Evolutionary conservation across 1,140 invertebrate genomes (phyloP).

Genomic region (Aradophagus sp.): DNA sequence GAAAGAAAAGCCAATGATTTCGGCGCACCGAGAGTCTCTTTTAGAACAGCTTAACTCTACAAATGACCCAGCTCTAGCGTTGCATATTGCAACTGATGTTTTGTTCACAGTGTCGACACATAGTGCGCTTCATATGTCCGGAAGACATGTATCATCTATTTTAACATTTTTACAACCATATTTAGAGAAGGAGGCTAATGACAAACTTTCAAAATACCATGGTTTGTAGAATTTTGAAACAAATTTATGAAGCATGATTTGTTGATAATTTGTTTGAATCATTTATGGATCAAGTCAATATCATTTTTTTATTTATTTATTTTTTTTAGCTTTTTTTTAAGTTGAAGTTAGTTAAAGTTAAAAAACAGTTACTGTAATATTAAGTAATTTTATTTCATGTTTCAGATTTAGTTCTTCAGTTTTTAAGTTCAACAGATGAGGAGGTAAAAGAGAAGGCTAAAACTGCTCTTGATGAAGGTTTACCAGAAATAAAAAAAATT

Average conservation of each 20-base stretch:
- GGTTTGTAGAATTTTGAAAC: constrained; percentile 74
- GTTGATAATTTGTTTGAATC: no score
- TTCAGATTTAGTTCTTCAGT: constrained; percentile 78
- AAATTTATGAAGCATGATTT: no score
- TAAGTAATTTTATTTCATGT: constrained; percentile 61
- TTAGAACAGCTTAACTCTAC: constrained; percentile 83
- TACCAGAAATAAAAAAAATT: constrained; percentile 75
- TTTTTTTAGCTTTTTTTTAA: constrained; percentile 15
- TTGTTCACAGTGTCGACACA: constrained; percentile 88
- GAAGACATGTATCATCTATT: constrained; percentile 90
- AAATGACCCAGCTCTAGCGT: constrained; percentile 85
- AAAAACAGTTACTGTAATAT: no score
- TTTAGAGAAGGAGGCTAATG: constrained; percentile 79
- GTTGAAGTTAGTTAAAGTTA: no score
- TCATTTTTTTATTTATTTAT: constrained; percentile 28
- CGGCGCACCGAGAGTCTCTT: constrained; percentile 87
- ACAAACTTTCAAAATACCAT: constrained; percentile 82
- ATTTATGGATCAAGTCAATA: no score
- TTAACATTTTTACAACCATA: constrained; percentile 82
- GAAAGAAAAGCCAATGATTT: constrained; percentile 84
- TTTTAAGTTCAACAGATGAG: constrained; percentile 75
- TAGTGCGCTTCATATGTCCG: constrained; percentile 90
- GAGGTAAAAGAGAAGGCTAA: constrained; percentile 66
- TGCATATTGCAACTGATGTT: constrained; percentile 87
- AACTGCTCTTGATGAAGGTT: constrained; percentile 67